Evolutionary conservation across 35 echinoderm and acorn worm genomes (phyloP).

Genomic region (Diadema setosum): DNA sequence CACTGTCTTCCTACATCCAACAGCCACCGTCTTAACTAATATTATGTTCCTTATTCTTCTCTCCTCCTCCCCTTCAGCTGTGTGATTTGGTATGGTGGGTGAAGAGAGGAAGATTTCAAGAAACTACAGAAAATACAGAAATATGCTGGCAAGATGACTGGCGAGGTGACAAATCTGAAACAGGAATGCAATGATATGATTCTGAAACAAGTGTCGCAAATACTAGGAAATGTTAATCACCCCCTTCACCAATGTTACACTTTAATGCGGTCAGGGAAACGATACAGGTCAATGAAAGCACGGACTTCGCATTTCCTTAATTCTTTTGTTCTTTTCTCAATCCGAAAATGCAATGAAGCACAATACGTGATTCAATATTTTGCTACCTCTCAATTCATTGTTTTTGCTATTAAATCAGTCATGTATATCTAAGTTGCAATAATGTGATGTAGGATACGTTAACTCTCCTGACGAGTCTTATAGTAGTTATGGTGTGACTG

Average conservation of each 20-base stretch:
- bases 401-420: not conserved
- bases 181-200: not conserved
- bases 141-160: too few species aligned
- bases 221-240: not conserved
- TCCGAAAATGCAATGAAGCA: not conserved
- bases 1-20: too few species aligned
- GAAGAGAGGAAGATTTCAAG: too few species aligned
- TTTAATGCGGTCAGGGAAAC: not conserved
- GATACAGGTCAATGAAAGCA: not conserved
- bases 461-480: too few species aligned
- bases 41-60: too few species aligned
- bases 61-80: too few species aligned
- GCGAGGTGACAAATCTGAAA: not conserved
- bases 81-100: too few species aligned
- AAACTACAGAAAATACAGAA: too few species aligned
- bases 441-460: too few species aligned
- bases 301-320: not conserved
- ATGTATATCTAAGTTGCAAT: too few species aligned
- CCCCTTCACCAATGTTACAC: not conserved
- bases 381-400: not conserved
- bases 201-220: not conserved
- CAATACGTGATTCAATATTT: not conserved
- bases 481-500: too few species aligned
- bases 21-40: too few species aligned
- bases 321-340: not conserved